A percentile compares a stretch with the other conserved stretches of the same genome.
Evolutionary conservation across 1,140 invertebrate species (phyloP).

Genomic region (Orchestia grillus): DNA sequence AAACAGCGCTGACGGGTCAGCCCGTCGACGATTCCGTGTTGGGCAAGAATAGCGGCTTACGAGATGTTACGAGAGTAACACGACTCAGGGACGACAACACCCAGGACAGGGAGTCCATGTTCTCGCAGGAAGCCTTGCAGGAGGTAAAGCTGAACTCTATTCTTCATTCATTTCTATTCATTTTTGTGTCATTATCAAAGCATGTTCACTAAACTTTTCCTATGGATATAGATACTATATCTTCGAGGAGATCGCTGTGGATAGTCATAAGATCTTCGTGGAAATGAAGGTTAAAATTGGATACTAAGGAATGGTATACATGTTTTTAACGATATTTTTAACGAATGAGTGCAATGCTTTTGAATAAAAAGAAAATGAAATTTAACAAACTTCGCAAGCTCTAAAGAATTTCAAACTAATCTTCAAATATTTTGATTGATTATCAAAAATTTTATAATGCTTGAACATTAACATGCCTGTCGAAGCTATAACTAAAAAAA

Average conservation of each 20-base stretch:
- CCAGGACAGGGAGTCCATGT: constrained; percentile 24
- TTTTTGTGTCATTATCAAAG: background rate
- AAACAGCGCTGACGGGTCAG: constrained; percentile 39
- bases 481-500: background rate
- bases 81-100: background rate
- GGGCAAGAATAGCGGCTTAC: constrained; percentile 16
- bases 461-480: background rate
- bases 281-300: background rate
- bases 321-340: too few species aligned
- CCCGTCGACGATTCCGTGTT: constrained; percentile 15
- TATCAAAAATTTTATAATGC: background rate
- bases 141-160: constrained; percentile 7
- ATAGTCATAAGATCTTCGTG: background rate
- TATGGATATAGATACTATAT: background rate
- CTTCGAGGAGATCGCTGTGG: too few species aligned
- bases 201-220: background rate
- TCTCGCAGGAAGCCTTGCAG: constrained; percentile 31
- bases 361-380: too few species aligned
- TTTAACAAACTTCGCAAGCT: too few species aligned
- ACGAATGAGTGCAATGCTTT: too few species aligned
- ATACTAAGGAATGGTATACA: too few species aligned
- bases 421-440: background rate
- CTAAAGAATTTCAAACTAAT: background rate
- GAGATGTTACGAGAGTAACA: background rate
- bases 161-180: background rate